Conservation (phyloP, 2,797 vertebrate species). For the Sebastes hubbsi region DNA sequence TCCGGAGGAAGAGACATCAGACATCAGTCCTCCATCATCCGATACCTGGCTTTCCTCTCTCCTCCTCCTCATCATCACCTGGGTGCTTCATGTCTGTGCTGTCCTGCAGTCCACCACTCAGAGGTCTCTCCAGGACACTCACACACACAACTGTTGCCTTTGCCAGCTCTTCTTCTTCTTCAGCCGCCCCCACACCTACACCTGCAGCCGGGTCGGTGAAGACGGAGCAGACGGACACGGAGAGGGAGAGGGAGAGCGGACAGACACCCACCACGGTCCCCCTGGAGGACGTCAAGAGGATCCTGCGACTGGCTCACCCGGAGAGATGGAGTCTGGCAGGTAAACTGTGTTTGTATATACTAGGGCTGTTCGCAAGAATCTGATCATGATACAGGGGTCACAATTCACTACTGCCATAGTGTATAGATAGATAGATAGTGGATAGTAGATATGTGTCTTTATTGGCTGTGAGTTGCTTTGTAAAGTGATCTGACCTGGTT, state of each 20-base stretch:
- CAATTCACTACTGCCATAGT: no score
- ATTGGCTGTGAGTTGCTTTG: neutral
- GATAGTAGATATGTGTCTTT: no score
- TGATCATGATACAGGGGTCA: no score
- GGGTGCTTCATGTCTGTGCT: constrained; percentile 4
- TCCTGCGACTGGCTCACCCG: constrained; percentile 84
- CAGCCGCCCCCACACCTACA: constrained; percentile 51
- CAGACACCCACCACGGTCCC: constrained; percentile 50
- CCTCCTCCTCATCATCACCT: neutral
- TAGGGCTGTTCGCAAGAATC: no score
- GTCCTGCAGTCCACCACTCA: neutral
- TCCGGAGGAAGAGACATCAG: constrained; percentile 39
- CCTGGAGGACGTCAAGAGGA: constrained; percentile 80
- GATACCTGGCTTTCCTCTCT: neutral
- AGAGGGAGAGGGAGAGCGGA: neutral
- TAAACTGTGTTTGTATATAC: neutral
- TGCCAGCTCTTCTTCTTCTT: constrained; percentile 63
- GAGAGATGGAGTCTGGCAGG: constrained; percentile 90
- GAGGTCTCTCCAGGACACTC: constrained; percentile 31
- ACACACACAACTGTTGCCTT: constrained; percentile 64
- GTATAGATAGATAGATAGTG: no score
- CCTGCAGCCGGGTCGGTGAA: constrained; percentile 32
- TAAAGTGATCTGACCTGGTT: neutral
- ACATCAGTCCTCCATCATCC: neutral
- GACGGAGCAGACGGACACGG: constrained; percentile 1